A percentile compares a stretch with the other conserved stretches of the same genome.
These are phyloP conservation scores for Harpagus bidentatus DNA, from an alignment of 2,113 vertebrate species.

Conservation along the genomic window DNA sequence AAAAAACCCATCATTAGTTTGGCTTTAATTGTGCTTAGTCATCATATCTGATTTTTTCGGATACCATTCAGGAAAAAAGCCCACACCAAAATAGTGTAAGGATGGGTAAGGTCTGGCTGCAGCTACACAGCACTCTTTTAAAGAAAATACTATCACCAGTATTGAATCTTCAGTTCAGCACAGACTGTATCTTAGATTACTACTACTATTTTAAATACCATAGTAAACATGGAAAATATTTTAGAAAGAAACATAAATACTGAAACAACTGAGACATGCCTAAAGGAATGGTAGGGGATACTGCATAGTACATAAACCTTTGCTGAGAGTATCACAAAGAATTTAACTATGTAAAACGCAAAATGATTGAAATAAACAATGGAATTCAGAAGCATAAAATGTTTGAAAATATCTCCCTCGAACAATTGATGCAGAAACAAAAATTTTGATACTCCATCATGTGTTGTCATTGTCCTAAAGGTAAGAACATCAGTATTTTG, in stretches of 20 bases:
- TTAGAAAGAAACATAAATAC: neutral
- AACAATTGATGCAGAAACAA: neutral
- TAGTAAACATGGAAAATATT: neutral
- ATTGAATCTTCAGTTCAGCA: neutral
- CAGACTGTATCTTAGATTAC: neutral
- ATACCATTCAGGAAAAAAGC: neutral
- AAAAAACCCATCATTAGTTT: neutral
- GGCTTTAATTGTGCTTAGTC: neutral
- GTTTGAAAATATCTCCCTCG: neutral
- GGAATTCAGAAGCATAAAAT: neutral
- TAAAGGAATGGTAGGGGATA: neutral
- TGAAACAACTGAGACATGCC: neutral
- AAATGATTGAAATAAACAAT: neutral
- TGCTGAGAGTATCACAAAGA: neutral
- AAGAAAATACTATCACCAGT: neutral
- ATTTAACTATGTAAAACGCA: neutral
- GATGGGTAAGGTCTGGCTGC: neutral
- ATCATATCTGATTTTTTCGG: neutral
- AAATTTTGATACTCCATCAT: neutral
- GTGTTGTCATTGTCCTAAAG: neutral
- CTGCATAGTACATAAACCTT: neutral
- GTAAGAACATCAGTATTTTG: neutral
- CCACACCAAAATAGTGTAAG: neutral
- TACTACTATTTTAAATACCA: neutral
- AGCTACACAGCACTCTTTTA: neutral